phyloP scores from a whole-genome alignment of 2,113 vertebrate species.

The Podarcis muralis region DNA sequence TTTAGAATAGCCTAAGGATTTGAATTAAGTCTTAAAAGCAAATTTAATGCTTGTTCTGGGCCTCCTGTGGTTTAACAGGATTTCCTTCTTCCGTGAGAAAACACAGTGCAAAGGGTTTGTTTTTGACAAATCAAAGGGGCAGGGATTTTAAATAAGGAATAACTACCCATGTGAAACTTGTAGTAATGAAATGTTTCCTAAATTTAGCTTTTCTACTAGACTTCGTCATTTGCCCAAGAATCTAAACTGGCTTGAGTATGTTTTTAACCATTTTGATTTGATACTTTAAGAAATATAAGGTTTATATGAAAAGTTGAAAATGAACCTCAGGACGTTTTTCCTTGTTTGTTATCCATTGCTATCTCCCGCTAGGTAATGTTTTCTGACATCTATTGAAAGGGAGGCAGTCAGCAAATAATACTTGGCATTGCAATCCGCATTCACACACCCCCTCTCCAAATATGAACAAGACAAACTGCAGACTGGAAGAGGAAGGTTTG shows the following conservation, averaged over 20 bases:
- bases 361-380: background rate
- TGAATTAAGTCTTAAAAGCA: constrained; percentile 17
- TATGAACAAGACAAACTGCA: background rate
- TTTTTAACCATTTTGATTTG: constrained; percentile 42
- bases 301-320: constrained; percentile 48
- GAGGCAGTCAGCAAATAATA: background rate
- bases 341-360: background rate
- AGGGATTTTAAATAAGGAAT: constrained; percentile 23
- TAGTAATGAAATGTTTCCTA: constrained; percentile 38
- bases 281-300: constrained; percentile 44
- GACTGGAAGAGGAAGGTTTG: background rate
- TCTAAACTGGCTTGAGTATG: background rate
- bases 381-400: constrained; percentile 2
- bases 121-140: background rate
- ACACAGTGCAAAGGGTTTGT: constrained; percentile 18
- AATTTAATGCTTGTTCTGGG: background rate
- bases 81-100: background rate
- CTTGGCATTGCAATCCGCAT: background rate
- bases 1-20: constrained; percentile 8
- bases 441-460: background rate
- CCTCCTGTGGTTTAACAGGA: constrained; percentile 33
- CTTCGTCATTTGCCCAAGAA: constrained; percentile 20
- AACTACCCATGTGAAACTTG: constrained; percentile 31
- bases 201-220: constrained; percentile 44
- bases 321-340: constrained; percentile 1